Evolutionary conservation across 2,113 vertebrate genomes (phyloP).

Genomic region (Numenius arquata): DNA sequence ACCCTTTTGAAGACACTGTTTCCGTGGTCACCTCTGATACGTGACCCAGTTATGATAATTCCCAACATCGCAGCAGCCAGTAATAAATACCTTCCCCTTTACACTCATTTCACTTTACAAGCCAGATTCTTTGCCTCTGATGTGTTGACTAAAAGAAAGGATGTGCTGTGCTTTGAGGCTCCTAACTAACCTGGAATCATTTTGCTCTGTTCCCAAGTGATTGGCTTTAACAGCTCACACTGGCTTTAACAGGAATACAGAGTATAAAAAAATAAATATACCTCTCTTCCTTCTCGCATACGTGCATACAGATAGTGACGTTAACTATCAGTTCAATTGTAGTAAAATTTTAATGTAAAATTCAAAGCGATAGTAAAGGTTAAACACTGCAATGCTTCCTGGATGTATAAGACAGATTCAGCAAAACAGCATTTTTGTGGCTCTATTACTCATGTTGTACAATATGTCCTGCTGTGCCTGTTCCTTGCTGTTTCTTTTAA

Average conservation of each 20-base stretch:
- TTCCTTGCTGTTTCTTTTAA: slow-evolving; percentile 56
- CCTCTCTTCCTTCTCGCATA: neutral
- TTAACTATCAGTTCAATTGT: neutral
- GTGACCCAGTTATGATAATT: neutral
- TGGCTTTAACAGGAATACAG: neutral
- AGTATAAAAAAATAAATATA: neutral
- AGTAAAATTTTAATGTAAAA: slow-evolving; percentile 18
- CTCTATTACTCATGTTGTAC: slow-evolving; percentile 53
- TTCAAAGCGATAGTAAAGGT: slow-evolving; percentile 39
- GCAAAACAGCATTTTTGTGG: slow-evolving; percentile 61
- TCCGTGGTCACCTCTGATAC: neutral
- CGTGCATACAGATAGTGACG: fast-evolving
- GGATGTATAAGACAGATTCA: slow-evolving; percentile 52
- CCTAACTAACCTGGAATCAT: slow-evolving; percentile 21
- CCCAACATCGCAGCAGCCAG: slow-evolving; percentile 21
- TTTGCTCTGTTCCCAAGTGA: neutral
- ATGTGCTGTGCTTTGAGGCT: neutral
- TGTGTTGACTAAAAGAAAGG: neutral
- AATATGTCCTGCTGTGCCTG: slow-evolving; percentile 54
- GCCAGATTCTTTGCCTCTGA: slow-evolving; percentile 11
- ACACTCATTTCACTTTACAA: slow-evolving; percentile 19
- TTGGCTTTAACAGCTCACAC: neutral
- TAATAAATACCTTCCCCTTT: slow-evolving; percentile 52
- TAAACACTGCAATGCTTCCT: slow-evolving; percentile 13
- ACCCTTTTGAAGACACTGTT: neutral